Evolutionary conservation across 2,797 vertebrate species (phyloP).

Genomic region (Astyanax mexicanus): DNA sequence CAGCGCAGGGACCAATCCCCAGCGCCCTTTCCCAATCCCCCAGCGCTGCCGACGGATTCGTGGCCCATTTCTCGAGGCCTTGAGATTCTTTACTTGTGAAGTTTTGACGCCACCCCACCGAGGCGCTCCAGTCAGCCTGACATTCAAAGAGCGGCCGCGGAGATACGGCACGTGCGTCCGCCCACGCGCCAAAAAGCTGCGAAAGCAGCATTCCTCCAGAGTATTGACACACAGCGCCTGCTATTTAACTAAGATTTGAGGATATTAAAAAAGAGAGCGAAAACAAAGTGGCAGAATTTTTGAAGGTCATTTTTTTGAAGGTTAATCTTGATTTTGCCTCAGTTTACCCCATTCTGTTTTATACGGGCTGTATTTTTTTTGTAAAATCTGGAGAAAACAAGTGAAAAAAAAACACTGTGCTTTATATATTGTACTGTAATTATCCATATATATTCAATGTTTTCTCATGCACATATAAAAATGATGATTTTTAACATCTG

Average conservation of each 20-base stretch:
- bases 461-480: too few species aligned
- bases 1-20: not conserved
- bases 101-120: not conserved
- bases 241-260: not conserved
- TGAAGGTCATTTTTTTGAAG: not conserved
- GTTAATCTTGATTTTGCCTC: not conserved
- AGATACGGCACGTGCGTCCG: not conserved
- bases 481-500: too few species aligned
- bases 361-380: too few species aligned
- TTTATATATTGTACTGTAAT: too few species aligned
- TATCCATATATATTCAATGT: too few species aligned
- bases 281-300: not conserved
- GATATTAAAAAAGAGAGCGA: not conserved
- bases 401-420: too few species aligned
- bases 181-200: not conserved
- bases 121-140: not conserved
- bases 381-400: too few species aligned
- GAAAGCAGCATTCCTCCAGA: not conserved
- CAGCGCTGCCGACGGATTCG: not conserved
- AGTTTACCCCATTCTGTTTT: too few species aligned
- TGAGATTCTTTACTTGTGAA: not conserved
- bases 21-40: not conserved
- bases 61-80: conserved; percentile 14
- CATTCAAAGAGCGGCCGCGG: not conserved
- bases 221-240: not conserved